phyloP scores from a whole-genome alignment of 2,113 vertebrate genomes.

The Struthio camelus region DNA sequence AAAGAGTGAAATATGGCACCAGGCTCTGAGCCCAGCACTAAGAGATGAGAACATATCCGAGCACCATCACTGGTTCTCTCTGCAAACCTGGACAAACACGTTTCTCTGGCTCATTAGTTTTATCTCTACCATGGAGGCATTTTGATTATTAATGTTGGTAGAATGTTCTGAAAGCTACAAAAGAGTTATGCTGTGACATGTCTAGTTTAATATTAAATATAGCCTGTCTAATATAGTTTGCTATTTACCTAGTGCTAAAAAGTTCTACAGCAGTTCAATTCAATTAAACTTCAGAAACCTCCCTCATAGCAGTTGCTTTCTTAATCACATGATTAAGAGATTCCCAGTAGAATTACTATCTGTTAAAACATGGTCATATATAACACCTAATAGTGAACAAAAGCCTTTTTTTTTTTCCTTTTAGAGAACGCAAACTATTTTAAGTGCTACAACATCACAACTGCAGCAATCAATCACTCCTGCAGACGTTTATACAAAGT shows the following conservation, averaged over 20 bases:
- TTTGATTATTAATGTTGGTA: constrained; percentile 31
- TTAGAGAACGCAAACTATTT: background rate
- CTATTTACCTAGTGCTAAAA: background rate
- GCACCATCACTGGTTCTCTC: background rate
- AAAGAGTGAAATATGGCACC: background rate
- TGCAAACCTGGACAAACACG: constrained; percentile 12
- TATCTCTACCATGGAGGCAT: constrained; percentile 29
- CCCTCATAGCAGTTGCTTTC: background rate
- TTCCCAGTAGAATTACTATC: background rate
- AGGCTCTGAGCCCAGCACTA: background rate
- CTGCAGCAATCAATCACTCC: background rate
- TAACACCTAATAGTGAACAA: background rate
- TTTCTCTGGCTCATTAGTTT: constrained; percentile 33
- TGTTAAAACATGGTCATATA: background rate
- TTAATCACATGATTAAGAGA: background rate
- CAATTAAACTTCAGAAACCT: background rate
- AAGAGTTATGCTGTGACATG: constrained; percentile 30
- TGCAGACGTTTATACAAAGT: background rate
- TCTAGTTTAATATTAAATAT: background rate
- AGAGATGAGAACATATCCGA: background rate
- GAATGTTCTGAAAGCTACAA: constrained; percentile 33
- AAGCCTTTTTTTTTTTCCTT: background rate
- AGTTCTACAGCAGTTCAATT: background rate
- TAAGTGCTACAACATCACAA: background rate
- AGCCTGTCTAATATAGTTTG: background rate